Base-by-base conservation (phyloP, 1,140 invertebrate species). In the Trichoplusia ni region DNA sequence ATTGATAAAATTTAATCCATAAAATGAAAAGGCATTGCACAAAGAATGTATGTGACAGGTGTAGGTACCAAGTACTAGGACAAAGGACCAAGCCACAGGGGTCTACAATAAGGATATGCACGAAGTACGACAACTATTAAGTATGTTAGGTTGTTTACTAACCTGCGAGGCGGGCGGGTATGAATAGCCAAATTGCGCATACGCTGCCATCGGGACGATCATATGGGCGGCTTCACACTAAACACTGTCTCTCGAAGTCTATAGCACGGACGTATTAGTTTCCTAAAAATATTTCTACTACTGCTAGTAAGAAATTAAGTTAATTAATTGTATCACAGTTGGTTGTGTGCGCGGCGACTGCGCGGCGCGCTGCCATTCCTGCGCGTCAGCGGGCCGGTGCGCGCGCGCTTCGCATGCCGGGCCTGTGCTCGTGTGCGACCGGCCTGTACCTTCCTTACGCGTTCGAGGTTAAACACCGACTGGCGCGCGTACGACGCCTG, bases 101-200 rank as follows among this genome's bases (percentile, higher is more conserved):
- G n/a, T n/a, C n/a, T n/a, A n/a, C n/a, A n/a, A n/a, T n/a, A n/a
- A n/a, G n/a, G n/a, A n/a, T n/a, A n/a, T n/a, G n/a, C n/a, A n/a
- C n/a, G n/a, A n/a, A n/a, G n/a, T n/a, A n/a, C n/a, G n/a, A n/a
- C n/a, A n/a, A n/a, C n/a, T n/a, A n/a, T 13, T 14, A 21, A 4
- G 8, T 13, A 37, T 11, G 29, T 40, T 4, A n/a, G n/a, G n/a
- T n/a, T n/a, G n/a, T 16, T 19, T 53, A 85, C 79, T 82, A 64
- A 95, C 95, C 94, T 96, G 95, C 65, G 95, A 94, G 79, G 95
- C 94, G 91, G 95, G 92, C 90, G 94, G 93, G 92, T 95, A 95
- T 53, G 94, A 92, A 87, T 96, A 96, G 91, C 95, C 94, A 91
- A 95, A 96, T 91, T 96, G 95, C 82, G 95, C 92, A 91, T 95